Evolutionary conservation across 2,797 vertebrate species (phyloP), one percentile per base, ranked within the genome.

Genomic region (Atherinosoma microstoma): DNA sequence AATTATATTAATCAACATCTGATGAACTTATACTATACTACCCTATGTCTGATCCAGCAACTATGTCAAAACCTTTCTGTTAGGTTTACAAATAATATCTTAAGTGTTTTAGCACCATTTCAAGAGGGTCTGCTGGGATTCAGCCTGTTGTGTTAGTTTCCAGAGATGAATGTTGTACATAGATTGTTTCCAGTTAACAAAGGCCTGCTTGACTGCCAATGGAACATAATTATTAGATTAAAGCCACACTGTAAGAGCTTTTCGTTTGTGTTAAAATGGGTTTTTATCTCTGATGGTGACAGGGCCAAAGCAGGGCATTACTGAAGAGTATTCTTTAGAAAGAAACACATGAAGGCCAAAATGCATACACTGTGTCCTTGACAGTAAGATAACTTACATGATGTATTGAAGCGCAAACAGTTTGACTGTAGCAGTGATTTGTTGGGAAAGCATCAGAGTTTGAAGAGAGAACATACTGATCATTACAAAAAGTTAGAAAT

Each of bases 141-240:
- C 42, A 20, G 69, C 65, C 77, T 70, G 72, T 78, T 24, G 59
- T 83, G 84, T 92, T 92, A 91, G 85, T 90, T 92, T 91, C 87
- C 84, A 89, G 80, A 91, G 86, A 91, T 84, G 86, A 84, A 90
- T 86, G 91, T 92, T 88, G 88, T 90, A 93, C 89, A 91, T 87
- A 87, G 84, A 92, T 90, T 90, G 86, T 89, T 91, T 93, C 87
- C 88, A 89, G 82, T 92, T 92, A 91, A 92, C 87, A 91, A 91
- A 91, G 89, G 80, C 80, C 78, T 86, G 91, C 87, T 91, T 89
- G 88, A 90, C 91, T 93, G 90, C 89, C 92, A 91, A 87, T 87
- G 85, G 85, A 89, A 90, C 75, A 70, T 89, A 90, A 27, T 27
- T 27, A 93, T 93, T 89, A 90, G 91, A 94, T 93, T 93, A 91